These are phyloP conservation scores for Phortica magna DNA, from an alignment of 2,888 invertebrate genomes.

Conservation along the genomic window DNA sequence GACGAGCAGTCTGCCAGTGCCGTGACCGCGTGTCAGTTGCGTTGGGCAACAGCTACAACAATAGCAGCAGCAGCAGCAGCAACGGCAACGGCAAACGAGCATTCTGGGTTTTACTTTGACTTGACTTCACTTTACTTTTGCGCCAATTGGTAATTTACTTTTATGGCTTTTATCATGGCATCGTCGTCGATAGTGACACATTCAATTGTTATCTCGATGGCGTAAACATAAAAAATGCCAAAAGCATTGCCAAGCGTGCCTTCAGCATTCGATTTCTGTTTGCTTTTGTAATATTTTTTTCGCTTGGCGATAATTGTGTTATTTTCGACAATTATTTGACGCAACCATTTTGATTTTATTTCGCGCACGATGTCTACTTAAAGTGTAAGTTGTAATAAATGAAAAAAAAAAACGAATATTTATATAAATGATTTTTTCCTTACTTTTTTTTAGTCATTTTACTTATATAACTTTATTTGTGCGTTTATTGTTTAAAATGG, in stretches of 20 bases:
- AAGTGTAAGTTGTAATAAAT: no score
- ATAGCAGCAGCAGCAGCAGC: no score
- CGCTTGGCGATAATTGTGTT: not conserved
- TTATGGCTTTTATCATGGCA: constrained; percentile 63
- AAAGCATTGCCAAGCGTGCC: constrained; percentile 1
- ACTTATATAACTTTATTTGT: no score
- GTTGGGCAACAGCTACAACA: no score
- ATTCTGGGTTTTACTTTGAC: no score
- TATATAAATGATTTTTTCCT: not conserved
- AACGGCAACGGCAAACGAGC: no score
- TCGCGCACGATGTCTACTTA: not conserved
- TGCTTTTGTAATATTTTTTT: not conserved
- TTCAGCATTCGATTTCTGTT: not conserved
- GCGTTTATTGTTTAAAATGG: no score
- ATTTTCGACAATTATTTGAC: constrained; percentile 1
- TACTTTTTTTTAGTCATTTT: no score
- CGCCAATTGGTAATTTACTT: constrained; percentile 61
- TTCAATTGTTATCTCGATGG: constrained; percentile 66
- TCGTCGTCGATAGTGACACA: constrained; percentile 63
- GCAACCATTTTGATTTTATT: not conserved
- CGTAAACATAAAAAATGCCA: constrained; percentile 60
- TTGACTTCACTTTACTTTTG: not conserved
- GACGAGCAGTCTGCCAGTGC: no score
- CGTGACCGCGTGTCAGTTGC: no score
- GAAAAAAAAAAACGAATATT: no score